Evolutionary conservation across 2,113 vertebrate genomes (phyloP), one percentile per base, ranked within the genome.

Genomic region (Leucopsar rothschildi): DNA sequence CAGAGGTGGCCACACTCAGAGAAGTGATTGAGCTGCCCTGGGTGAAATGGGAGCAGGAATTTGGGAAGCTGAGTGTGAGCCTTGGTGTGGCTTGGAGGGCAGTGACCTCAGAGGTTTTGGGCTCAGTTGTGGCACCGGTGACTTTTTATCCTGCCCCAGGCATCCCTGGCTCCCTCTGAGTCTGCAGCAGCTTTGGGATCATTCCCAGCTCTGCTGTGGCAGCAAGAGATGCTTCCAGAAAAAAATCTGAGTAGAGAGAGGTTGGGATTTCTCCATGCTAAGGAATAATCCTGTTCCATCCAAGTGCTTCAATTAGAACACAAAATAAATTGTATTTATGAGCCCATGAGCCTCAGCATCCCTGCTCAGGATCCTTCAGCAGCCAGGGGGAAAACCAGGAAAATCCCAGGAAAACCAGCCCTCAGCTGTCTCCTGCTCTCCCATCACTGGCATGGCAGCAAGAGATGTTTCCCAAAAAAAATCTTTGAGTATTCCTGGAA

Each of bases 1-100:
- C 31, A 70, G 0, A 28, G n/a, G 9, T 25, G 50, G 11, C 3
- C 27, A 25, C 12, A 0, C 28, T 47, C 1, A 0, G 55, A 18
- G 28, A 6, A 65, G 11, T 4, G 57, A 27, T 37, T 52, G 28
- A 47, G 50, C 86, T 81, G 76, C 9, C 64, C 87, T 0, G 2
- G 79, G 31, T 65, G 82, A 24, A 25, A 29, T 1, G 31, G 71
- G 40, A 42, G 40, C 40, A 42, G 82, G 29, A 57, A 8, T 77
- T 76, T 3, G 4, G 79, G 82, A 6, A 85, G 84, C 39, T 4
- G 14, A 24, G 39, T 13, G 15, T 35, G 40, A 23, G 73, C 1
- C 49, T 55, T 44, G 31, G n/a, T 10, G 1, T 1, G 5, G 83
- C 44, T 91, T 52, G 52, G 56, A 71, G 64, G 9, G 40, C 24